Evolutionary conservation across 2,888 invertebrate species (phyloP).

Genomic region (Apamea crenata): DNA sequence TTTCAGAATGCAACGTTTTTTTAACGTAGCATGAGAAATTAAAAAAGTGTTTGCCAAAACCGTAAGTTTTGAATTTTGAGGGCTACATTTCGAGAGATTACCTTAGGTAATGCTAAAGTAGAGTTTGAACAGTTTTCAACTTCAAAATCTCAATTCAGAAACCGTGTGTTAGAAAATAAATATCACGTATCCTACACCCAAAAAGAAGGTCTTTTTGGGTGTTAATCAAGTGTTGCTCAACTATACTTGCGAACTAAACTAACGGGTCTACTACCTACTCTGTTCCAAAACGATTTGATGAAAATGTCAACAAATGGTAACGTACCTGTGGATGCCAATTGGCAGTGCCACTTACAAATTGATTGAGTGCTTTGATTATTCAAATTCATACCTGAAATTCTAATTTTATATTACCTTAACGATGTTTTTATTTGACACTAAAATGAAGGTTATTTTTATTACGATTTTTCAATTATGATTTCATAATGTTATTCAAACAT

Average conservation of each 20-base stretch:
- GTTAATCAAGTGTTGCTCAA: background rate
- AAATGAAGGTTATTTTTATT: background rate
- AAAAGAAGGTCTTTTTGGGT: background rate
- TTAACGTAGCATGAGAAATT: background rate
- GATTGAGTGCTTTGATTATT: background rate
- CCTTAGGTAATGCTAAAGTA: background rate
- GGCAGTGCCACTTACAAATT: background rate
- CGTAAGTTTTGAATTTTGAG: background rate
- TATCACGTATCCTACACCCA: background rate
- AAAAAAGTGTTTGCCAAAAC: background rate
- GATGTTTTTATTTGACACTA: background rate
- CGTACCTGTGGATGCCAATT: background rate
- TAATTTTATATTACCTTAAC: background rate
- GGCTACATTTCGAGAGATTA: no score
- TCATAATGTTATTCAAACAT: background rate
- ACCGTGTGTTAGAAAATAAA: constrained; percentile 7
- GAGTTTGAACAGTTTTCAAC: background rate
- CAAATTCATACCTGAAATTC: background rate
- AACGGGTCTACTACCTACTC: background rate
- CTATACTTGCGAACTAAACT: background rate
- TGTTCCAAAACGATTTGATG: background rate
- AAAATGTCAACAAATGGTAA: background rate
- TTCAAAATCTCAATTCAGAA: background rate
- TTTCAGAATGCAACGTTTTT: background rate
- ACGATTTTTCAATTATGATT: background rate